Base-by-base conservation (phyloP, 2,888 invertebrate species). In the Oscheius sp. region DNA sequence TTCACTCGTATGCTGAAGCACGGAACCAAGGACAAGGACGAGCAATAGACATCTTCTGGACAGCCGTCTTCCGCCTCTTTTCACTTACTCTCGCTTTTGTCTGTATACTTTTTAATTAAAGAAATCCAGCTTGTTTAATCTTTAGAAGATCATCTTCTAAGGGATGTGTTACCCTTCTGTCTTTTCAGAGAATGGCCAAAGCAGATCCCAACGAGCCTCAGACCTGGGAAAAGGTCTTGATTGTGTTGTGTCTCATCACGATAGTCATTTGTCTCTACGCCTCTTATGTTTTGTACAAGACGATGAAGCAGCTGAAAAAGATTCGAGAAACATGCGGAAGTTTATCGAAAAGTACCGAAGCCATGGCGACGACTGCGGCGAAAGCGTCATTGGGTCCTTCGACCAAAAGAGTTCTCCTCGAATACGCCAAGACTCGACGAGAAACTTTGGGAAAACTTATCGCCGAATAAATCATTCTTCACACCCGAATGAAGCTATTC, bases 1-100 rank as follows among this genome's bases (percentile, higher is more conserved):
- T 98, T 98, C 88, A 98, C 97, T 37, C 92, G 96, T 86, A 98
- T 98, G 87, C 90, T 98, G 82, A 98, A 98, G 88, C 97, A 98
- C 85, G 98, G 98, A 57, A 97, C 96, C 85, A 97, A 96, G 89
- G 97, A 98, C 82, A 95, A 96, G 88, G 96, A 96, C 88, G 96
- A 96, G 64, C 68, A 68, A 27, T 68, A 50, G 6, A 2, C 5
- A 55, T 53, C 63, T 45, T 63, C 48, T 5, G 15, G 55, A 55
- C 34, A 55, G 17, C n/a, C 34, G 20, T 25, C 48, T 12, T 12
- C 48, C 4, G 23, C 10, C n/a, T 53, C 3, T 29, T 5, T 29
- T 25, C 31, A 10, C 15, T 12, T 29, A 31, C 10, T 31, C 8
- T 55, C 55, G 25, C 34, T 34, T 55, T 55, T 23, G 3, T 15